Conservation (phyloP, 1,140 invertebrate species). For the Tetramorium simillimum region DNA sequence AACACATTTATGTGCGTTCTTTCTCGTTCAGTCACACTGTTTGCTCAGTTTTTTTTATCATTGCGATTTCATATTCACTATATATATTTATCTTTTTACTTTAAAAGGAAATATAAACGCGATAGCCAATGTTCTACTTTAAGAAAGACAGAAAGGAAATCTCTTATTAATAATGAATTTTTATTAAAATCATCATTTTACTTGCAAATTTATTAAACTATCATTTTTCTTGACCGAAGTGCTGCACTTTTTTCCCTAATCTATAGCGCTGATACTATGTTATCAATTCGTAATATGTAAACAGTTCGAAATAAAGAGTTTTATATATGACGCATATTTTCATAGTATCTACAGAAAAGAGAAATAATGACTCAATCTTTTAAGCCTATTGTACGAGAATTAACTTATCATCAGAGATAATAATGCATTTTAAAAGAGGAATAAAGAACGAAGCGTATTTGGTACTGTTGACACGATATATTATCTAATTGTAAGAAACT, state of each 20-base stretch:
- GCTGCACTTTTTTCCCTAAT: background rate
- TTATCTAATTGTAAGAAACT: background rate
- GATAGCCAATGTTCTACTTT: background rate
- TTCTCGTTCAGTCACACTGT: too few species aligned
- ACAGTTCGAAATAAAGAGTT: too few species aligned
- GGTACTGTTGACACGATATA: background rate
- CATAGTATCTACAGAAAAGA: background rate
- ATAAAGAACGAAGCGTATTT: background rate
- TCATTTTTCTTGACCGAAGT: too few species aligned
- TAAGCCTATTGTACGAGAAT: background rate
- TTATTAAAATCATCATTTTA: too few species aligned
- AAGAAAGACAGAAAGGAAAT: background rate
- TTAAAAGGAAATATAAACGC: background rate
- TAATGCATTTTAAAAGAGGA: background rate
- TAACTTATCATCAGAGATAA: conserved; percentile 22
- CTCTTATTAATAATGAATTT: background rate
- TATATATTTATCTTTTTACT: background rate
- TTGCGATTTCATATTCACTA: background rate
- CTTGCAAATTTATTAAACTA: too few species aligned
- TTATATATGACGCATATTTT: background rate
- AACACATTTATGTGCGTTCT: background rate
- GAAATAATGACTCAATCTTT: background rate
- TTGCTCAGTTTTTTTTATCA: background rate
- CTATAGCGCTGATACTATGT: background rate
- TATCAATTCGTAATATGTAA: background rate